Conservation (phyloP, 2,797 vertebrate species). For the Sciurus vulgaris region DNA sequence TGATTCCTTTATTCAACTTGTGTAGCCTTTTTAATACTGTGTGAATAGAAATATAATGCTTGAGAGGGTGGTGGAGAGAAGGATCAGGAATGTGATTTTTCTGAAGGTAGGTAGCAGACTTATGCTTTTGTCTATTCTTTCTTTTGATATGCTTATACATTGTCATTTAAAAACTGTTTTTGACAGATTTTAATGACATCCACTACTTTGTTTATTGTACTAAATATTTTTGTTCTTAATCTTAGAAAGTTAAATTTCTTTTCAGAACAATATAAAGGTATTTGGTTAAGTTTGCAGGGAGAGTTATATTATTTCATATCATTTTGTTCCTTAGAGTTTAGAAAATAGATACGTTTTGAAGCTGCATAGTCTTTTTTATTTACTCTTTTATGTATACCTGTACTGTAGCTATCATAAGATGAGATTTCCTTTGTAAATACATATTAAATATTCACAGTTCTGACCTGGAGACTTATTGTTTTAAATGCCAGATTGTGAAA, state of each 20-base stretch:
- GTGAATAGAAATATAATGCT: not conserved
- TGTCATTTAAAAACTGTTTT: not conserved
- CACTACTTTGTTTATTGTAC: slow-evolving; percentile 42
- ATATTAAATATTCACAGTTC: slow-evolving; percentile 39
- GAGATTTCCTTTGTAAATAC: slow-evolving; percentile 58
- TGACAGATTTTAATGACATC: not conserved
- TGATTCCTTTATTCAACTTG: not conserved
- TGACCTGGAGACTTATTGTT: not conserved
- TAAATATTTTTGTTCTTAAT: slow-evolving; percentile 28
- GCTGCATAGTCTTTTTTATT: not conserved
- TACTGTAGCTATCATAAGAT: not conserved
- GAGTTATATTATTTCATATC: not conserved
- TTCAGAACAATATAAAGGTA: not conserved
- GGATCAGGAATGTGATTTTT: slow-evolving; percentile 49
- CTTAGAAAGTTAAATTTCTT: not conserved
- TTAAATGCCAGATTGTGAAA: slow-evolving; percentile 25
- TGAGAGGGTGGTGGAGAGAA: not conserved
- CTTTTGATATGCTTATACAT: not conserved
- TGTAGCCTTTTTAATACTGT: not conserved
- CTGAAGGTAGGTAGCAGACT: not conserved
- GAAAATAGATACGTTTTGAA: slow-evolving; percentile 45
- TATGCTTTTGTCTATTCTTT: not conserved
- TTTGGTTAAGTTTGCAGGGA: not conserved
- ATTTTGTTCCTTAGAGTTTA: slow-evolving; percentile 40
- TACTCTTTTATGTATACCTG: not conserved